Conservation (phyloP, 2,797 vertebrate genomes). For the Micropoecilia bifurca region DNA sequence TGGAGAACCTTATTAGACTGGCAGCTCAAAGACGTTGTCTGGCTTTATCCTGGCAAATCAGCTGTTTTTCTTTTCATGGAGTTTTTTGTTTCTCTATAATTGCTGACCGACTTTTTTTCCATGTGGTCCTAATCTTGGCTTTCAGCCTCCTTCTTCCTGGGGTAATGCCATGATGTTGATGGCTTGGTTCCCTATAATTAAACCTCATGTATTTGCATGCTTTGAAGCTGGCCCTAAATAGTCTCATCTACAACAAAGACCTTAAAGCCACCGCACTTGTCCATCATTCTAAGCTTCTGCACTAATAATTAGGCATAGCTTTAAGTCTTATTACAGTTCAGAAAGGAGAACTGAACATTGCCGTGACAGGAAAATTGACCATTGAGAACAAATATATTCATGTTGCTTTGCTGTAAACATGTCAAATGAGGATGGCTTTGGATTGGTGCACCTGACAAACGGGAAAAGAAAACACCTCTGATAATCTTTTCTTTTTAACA, state of each 20-base stretch:
- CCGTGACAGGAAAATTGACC: constrained; percentile 1
- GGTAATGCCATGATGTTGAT: neutral
- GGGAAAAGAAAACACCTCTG: neutral
- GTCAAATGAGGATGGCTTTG: neutral
- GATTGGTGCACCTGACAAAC: neutral
- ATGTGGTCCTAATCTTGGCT: neutral
- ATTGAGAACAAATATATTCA: neutral
- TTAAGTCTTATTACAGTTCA: neutral
- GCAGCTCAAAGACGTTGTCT: neutral
- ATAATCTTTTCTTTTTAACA: neutral
- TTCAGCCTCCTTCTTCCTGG: neutral
- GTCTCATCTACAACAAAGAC: neutral
- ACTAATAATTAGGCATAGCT: neutral
- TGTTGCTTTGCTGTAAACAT: neutral
- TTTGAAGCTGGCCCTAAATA: neutral
- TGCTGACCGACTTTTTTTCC: neutral
- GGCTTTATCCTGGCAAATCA: neutral
- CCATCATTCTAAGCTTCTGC: neutral
- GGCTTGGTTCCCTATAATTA: constrained; percentile 3
- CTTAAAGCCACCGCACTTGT: neutral
- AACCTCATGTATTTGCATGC: neutral
- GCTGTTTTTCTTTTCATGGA: neutral
- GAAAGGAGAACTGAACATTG: neutral
- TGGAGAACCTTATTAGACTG: neutral
- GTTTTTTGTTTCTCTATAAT: neutral